Conservation (phyloP, 2,888 invertebrate species). For the Fabriciana adippe region DNA sequence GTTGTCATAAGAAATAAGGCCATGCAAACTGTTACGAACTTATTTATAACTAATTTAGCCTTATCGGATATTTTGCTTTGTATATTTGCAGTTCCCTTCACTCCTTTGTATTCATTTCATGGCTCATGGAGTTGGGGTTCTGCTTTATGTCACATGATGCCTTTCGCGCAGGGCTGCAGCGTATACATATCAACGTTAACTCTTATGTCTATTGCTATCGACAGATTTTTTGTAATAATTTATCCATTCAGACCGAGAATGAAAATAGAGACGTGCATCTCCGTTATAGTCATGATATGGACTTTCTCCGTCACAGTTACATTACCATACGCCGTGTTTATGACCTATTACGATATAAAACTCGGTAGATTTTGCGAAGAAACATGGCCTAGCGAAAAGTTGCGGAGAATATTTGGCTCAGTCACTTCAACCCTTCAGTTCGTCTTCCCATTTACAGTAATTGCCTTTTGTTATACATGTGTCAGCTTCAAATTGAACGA, state of each 20-base stretch:
- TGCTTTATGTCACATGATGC: constrained; percentile 94
- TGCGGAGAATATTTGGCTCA: constrained; percentile 91
- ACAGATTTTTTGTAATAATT: constrained; percentile 98
- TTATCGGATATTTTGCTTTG: constrained; percentile 97
- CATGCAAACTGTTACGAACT: constrained; percentile 99
- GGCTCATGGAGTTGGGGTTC: constrained; percentile 97
- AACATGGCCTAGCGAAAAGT: constrained; percentile 93
- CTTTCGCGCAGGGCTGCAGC: constrained; percentile 96
- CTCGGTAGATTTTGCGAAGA: constrained; percentile 89
- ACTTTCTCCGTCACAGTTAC: constrained; percentile 93
- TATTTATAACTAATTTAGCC: constrained; percentile 98
- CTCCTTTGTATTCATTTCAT: constrained; percentile 96
- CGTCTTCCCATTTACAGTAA: constrained; percentile 95
- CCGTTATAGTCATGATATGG: constrained; percentile 96
- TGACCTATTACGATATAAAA: constrained; percentile 82
- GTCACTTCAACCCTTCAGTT: constrained; percentile 96
- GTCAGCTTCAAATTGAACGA: constrained; percentile 94
- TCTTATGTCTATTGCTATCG: constrained; percentile 97
- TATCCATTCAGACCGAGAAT: constrained; percentile 97
- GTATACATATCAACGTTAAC: constrained; percentile 99
- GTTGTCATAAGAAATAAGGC: constrained; percentile 95
- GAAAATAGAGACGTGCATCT: constrained; percentile 92
- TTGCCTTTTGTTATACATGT: constrained; percentile 96
- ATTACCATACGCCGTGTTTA: constrained; percentile 94
- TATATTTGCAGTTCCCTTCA: constrained; percentile 96